Evolutionary conservation across 2,888 invertebrate species (phyloP), one percentile per base, ranked within the genome.

Genomic region (Euplexia lucipara): DNA sequence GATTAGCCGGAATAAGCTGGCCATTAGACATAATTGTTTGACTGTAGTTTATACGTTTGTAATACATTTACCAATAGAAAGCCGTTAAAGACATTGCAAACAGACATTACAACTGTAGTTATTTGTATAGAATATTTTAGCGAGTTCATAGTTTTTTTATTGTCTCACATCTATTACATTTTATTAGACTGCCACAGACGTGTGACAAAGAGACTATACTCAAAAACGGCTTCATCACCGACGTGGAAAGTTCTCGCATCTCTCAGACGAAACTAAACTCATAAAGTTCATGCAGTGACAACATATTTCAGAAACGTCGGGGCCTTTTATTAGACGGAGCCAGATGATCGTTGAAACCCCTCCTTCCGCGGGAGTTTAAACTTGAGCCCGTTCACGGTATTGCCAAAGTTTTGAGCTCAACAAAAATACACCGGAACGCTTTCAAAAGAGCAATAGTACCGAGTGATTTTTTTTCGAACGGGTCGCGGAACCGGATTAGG

Each of bases 371-470:
- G 76, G 88, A 91, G 87, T 92, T 92, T 92, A 90, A 92, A 93
- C 90, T 92, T 90, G 89, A 88, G 89, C 89, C n/a, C 86, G 85
- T 87, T 84, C 81, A 85, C 83, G 88, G 92, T 94, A 94, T 95
- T 94, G 92, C 91, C 71, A 94, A 95, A 95, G 92, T 95, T 95
- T 95, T 91, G 88, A 91, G 92, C 91, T 93, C 93, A 93, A 89
- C 88, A 90, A 93, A 92, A 92, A 92, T 95, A 95, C 95, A 95
- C 86, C 85, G 91, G 93, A 95, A 95, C 91, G 94, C 95, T 95
- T 92, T 95, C 93, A 95, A 90, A 93, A 90, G 92, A 89, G 90
- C 86, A 82, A 86, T 88, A 88, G 89, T 87, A 89, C 79, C 70
- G 78, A 83, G 81, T 85, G 88, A 87, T 88, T 90, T 90, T 72